Evolutionary conservation across 2,113 vertebrate species (phyloP).

Genomic region (Poeciliopsis turrubarensis): DNA sequence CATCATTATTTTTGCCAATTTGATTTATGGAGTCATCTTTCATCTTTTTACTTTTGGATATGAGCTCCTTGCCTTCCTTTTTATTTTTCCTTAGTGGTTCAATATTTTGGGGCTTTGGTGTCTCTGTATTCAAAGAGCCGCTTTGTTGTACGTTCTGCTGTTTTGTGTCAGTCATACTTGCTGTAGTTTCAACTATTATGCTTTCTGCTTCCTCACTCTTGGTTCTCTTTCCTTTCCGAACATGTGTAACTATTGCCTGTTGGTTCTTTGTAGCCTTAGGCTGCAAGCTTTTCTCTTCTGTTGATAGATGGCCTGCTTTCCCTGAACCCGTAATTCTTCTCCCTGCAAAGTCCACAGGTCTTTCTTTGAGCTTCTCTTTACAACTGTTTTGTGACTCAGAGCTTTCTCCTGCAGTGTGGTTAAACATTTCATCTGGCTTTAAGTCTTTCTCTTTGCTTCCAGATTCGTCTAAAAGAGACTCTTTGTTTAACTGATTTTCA

Average conservation of each 20-base stretch:
- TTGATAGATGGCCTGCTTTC: constrained; percentile 14
- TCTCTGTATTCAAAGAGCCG: background rate
- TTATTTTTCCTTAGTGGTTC: constrained; percentile 2
- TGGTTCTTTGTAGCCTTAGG: constrained; percentile 16
- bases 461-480: constrained; percentile 48
- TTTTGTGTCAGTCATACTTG: background rate
- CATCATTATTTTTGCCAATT: background rate
- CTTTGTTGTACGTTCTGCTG: constrained; percentile 5
- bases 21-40: background rate
- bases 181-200: background rate
- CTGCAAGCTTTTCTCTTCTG: constrained; percentile 9
- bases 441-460: constrained; percentile 37
- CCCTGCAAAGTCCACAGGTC: background rate
- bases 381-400: constrained; percentile 28
- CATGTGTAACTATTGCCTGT: background rate
- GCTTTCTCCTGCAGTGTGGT: constrained; percentile 22
- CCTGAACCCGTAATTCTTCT: constrained; percentile 14
- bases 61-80: constrained; percentile 25
- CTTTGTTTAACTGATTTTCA: constrained; percentile 61
- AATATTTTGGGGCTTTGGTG: constrained; percentile 13
- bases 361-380: constrained; percentile 23
- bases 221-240: constrained; percentile 6
- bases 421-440: constrained; percentile 43
- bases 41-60: constrained; percentile 1
- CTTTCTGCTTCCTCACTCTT: constrained; percentile 3